phyloP scores from a whole-genome alignment of 2,113 vertebrate genomes.

The Aptenodytes forsteri region DNA sequence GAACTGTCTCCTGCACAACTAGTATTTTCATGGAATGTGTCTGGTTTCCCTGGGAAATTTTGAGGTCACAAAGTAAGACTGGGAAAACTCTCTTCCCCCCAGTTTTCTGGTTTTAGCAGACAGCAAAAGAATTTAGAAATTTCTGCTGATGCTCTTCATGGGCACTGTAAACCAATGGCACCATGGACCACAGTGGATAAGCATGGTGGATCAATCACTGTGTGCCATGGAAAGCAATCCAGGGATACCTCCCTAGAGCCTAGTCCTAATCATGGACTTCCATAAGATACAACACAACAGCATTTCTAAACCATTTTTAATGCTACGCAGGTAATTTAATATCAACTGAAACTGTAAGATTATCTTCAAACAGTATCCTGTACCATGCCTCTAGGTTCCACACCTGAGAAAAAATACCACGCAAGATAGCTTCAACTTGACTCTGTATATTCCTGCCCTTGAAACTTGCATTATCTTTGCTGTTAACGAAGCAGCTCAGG shows the following conservation, averaged over 20 bases:
- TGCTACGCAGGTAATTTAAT: neutral
- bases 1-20: neutral
- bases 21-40: neutral
- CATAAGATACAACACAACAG: neutral
- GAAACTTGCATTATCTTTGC: neutral
- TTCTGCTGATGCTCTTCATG: neutral
- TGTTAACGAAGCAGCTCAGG: neutral
- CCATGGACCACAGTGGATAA: neutral
- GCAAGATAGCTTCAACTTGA: neutral
- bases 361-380: neutral
- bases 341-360: neutral
- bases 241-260: neutral
- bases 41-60: neutral
- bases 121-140: neutral
- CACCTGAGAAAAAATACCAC: accelerated
- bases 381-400: neutral
- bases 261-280: neutral
- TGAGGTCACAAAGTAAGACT: neutral
- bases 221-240: neutral
- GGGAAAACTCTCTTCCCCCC: neutral
- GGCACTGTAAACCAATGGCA: neutral
- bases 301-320: neutral
- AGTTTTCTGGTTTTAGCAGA: neutral
- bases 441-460: neutral
- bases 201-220: accelerated